These are phyloP conservation scores for Pseudomyrmex flavicornis DNA, from an alignment of 1,140 invertebrate species.

Conservation along the genomic window DNA sequence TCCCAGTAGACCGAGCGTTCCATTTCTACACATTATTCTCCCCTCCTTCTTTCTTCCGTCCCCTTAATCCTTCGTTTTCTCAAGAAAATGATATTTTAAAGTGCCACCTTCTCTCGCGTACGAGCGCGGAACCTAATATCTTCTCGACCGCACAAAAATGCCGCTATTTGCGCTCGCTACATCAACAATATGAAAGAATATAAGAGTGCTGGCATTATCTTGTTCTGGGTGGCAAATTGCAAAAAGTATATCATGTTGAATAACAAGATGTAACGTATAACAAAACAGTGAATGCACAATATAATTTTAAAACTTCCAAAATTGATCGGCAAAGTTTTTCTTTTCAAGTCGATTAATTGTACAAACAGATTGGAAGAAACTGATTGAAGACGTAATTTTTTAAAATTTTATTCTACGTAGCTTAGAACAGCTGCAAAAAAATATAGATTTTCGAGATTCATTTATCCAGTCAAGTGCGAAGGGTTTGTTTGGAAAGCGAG, in stretches of 20 bases:
- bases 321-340: not conserved
- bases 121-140: slow-evolving; percentile 42
- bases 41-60: slow-evolving; percentile 44
- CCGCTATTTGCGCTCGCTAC: slow-evolving; percentile 33
- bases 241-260: slow-evolving; percentile 7
- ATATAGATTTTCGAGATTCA: not conserved
- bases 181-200: slow-evolving; percentile 24
- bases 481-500: not conserved
- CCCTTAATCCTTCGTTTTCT: slow-evolving; percentile 58
- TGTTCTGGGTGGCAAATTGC: not conserved
- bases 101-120: slow-evolving; percentile 38
- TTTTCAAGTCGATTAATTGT: too few relatives aligned
- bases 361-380: not conserved
- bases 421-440: too few relatives aligned
- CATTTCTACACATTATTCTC: slow-evolving; percentile 59
- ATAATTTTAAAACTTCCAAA: not conserved
- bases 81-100: slow-evolving; percentile 63
- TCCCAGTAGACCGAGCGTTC: slow-evolving; percentile 54
- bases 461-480: slow-evolving; percentile 4
- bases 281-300: not conserved
- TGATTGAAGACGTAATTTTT: not conserved
- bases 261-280: not conserved
- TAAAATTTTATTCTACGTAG: not conserved
- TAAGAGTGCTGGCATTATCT: slow-evolving; percentile 33
- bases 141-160: slow-evolving; percentile 38